Evolutionary conservation across 2,113 vertebrate species (phyloP).

Genomic region (Nerophis lumbriciformis): DNA sequence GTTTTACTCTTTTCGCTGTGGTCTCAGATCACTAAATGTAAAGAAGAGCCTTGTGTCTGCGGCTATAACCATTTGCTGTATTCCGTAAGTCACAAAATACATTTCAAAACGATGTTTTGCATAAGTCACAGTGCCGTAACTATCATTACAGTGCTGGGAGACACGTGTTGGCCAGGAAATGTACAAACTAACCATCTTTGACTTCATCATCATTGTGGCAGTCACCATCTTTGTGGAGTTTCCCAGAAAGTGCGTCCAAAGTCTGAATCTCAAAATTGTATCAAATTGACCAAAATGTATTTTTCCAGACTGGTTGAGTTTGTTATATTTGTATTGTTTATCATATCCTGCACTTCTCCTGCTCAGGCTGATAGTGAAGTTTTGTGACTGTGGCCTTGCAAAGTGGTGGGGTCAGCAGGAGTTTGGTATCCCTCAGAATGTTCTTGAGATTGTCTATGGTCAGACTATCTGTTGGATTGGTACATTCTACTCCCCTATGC

Average conservation of each 20-base stretch:
- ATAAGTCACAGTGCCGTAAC: not conserved
- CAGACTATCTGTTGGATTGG: conserved; percentile 98
- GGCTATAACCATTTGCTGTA: conserved; percentile 87
- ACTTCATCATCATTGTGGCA: conserved; percentile 85
- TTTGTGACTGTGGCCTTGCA: conserved; percentile 74
- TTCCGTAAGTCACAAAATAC: conserved; percentile 73
- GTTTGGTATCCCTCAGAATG: conserved; percentile 88
- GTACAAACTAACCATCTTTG: conserved; percentile 96
- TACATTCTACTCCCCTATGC: conserved; percentile 87
- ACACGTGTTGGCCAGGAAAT: conserved; percentile 92
- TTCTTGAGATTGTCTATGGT: conserved; percentile 90
- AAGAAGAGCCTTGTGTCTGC: conserved; percentile 67
- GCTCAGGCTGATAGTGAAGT: conserved; percentile 79
- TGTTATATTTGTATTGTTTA: not conserved
- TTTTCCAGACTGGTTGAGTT: not conserved
- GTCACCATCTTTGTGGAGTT: conserved; percentile 84
- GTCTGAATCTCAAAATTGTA: not conserved
- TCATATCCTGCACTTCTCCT: not conserved
- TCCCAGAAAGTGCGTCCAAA: conserved; percentile 85
- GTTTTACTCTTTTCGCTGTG: conserved; percentile 88
- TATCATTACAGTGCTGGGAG: conserved; percentile 86
- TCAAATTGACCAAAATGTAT: too few species aligned
- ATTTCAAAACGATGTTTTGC: not conserved
- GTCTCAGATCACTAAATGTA: conserved; percentile 81
- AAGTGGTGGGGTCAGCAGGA: conserved; percentile 85